Evolutionary conservation across 2,888 invertebrate genomes (phyloP).

Genomic region (Lampropteryx suffumata): DNA sequence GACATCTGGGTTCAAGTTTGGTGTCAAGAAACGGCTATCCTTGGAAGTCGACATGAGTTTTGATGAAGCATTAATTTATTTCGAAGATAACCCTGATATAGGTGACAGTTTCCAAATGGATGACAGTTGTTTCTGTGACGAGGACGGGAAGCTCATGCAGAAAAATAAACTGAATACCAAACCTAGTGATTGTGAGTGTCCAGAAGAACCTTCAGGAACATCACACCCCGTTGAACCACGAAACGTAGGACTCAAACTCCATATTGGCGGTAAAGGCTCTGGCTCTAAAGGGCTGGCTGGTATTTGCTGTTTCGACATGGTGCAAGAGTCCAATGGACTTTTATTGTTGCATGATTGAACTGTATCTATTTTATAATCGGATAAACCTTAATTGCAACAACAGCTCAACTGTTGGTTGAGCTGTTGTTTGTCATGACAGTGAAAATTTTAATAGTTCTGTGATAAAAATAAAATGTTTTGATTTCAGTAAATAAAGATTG

Average conservation of each 20-base stretch:
- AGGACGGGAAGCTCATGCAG: constrained; percentile 2
- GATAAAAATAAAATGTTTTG: neutral
- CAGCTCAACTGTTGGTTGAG: neutral
- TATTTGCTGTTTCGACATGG: constrained; percentile 46
- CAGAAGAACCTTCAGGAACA: constrained; percentile 10
- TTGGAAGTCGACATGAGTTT: constrained; percentile 43
- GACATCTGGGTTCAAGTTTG: constrained; percentile 53
- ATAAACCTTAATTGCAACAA: too few relatives aligned
- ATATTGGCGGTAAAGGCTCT: constrained; percentile 50
- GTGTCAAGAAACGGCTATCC: constrained; percentile 31
- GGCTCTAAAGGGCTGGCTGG: constrained; percentile 45
- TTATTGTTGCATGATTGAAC: constrained; percentile 7
- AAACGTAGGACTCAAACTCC: constrained; percentile 44
- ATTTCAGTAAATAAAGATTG: too few relatives aligned
- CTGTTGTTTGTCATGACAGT: neutral
- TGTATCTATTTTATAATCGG: neutral
- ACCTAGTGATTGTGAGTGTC: constrained; percentile 42
- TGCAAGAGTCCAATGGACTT: constrained; percentile 22
- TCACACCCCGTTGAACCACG: neutral
- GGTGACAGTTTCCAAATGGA: constrained; percentile 21
- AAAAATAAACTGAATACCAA: constrained; percentile 2
- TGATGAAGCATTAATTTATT: constrained; percentile 47
- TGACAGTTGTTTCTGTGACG: constrained; percentile 19
- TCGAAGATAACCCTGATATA: constrained; percentile 26
- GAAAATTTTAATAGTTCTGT: neutral